Base-by-base conservation (phyloP, 2,113 vertebrate genomes). In the Tenebrosternarchus preto region DNA sequence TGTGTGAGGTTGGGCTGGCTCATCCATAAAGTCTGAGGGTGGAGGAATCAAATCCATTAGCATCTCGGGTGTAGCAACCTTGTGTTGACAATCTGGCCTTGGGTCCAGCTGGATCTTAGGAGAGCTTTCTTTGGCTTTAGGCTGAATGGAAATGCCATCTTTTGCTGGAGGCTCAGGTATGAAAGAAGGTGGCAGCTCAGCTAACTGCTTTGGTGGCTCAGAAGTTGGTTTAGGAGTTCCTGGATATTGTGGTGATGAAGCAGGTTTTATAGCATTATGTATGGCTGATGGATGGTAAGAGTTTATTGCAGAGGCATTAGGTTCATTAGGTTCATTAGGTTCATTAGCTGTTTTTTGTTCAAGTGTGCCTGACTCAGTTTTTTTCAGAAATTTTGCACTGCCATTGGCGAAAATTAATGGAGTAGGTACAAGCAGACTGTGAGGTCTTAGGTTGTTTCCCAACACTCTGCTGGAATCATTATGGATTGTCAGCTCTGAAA, bases 11-110 rank as follows among this genome's bases (percentile, higher is more conserved):
- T 16, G 8, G 19, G 9, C 8, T 17, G 88, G 86, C 16, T 88
- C 76, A 83, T 94, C 93, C 91, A 86, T 92, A 82, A 94, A 94
- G 84, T 91, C 91, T 68, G 90, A 91, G 0, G 93, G 93, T 55
- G 93, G 93, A 29, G 89, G 92, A 74, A 94, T 91, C 60, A 91
- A 60, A 22, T 9, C 79, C 67, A 85, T 0, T 33, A 82, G 76
- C 0, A 56, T 20, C 11, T 83, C 82, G 27, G 87, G 46, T 25
- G 80, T 29, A 56, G 53, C 46, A 2, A n/a, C 11, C 8, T 85
- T 24, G 19, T 7, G 46, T 31, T 1, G 68, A 16, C 73, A 36
- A 36, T 0, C 22, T 33, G 59, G 31, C 17, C 3, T 22, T 6
- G 25, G 8, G 25, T 33, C 82, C 3, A 53, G n/a, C 55, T 83